A percentile compares a stretch with the other conserved stretches of the same genome.
These are phyloP conservation scores for Drosophila aff. DNA, from an alignment of 1,140 invertebrate species.

Conservation along the genomic window DNA sequence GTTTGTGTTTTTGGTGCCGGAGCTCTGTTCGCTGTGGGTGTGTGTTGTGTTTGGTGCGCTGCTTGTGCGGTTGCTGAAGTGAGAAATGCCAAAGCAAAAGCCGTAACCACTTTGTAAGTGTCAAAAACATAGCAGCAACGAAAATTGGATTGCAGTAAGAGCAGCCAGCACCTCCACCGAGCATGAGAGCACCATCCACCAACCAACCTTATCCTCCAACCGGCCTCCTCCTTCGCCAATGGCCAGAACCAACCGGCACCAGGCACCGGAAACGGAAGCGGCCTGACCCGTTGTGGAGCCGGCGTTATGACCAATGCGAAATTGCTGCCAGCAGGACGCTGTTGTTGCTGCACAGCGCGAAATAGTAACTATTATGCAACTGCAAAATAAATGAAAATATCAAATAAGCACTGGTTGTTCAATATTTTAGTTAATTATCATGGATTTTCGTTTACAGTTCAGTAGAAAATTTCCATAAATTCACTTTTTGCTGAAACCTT, in stretches of 20 bases:
- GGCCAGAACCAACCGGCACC: constrained; percentile 21
- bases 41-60: constrained; percentile 31
- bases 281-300: constrained; percentile 58
- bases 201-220: neutral
- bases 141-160: constrained; percentile 78
- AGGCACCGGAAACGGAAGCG: constrained; percentile 61
- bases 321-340: constrained; percentile 48
- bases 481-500: neutral
- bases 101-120: constrained; percentile 82
- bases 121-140: constrained; percentile 80
- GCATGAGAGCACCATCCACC: constrained; percentile 20
- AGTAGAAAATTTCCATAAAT: neutral
- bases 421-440: neutral
- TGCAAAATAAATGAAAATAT: neutral
- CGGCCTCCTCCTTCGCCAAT: neutral
- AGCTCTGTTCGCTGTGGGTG: constrained; percentile 17
- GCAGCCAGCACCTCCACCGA: constrained; percentile 26
- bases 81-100: constrained; percentile 83
- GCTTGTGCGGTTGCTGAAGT: constrained; percentile 80
- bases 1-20: constrained; percentile 18
- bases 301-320: constrained; percentile 75
- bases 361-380: neutral
- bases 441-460: neutral
- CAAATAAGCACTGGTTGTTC: neutral
- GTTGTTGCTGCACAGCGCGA: constrained; percentile 23